These are phyloP conservation scores for Ditylenchus weischeri DNA, from an alignment of 2,888 invertebrate species.

Conservation along the genomic window DNA sequence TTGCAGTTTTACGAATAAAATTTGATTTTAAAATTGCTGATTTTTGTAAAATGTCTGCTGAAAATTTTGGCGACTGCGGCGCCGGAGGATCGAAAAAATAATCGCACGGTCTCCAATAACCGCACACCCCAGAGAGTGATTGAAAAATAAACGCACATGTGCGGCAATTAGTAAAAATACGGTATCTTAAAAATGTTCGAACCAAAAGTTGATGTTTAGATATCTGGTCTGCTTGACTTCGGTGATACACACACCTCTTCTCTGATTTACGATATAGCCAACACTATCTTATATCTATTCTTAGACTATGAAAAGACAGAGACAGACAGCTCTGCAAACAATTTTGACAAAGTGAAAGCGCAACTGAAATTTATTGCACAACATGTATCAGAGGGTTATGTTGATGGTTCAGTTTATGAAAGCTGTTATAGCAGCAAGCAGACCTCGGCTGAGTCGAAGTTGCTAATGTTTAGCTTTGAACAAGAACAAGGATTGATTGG, in stretches of 20 bases:
- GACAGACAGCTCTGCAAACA: no score
- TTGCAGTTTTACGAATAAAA: no score
- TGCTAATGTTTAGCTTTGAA: background rate
- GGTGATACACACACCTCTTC: constrained; percentile 36
- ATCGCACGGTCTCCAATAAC: no score
- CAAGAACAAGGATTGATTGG: constrained; percentile 1
- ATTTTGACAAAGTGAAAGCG: background rate
- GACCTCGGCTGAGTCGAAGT: background rate
- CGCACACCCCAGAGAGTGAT: no score
- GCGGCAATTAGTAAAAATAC: no score
- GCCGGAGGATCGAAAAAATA: no score
- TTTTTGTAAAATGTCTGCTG: no score
- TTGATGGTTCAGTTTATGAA: background rate
- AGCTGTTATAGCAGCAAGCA: background rate
- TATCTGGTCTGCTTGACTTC: constrained; percentile 32
- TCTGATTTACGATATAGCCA: constrained; percentile 33
- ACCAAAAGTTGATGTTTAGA: background rate
- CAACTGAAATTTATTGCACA: background rate
- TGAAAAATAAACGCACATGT: no score
- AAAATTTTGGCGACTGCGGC: no score
- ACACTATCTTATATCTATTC: constrained; percentile 35
- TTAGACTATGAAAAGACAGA: constrained; percentile 19
- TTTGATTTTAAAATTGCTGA: no score
- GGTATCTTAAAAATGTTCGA: no score
- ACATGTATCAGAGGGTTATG: background rate